These are phyloP conservation scores for Sciurus carolinensis DNA, from an alignment of 2,797 vertebrate genomes.

Conservation along the genomic window DNA sequence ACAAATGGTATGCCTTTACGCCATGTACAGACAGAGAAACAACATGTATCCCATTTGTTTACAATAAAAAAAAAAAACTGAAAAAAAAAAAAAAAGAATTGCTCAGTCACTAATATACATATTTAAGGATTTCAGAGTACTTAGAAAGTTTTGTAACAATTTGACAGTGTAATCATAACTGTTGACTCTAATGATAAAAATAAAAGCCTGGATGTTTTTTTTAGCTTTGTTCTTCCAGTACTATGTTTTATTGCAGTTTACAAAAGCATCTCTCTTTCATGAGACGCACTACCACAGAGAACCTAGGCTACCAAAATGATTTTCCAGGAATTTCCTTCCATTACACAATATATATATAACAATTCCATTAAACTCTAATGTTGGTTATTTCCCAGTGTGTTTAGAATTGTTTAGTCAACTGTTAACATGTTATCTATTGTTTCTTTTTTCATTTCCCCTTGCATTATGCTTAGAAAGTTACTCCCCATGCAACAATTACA, in stretches of 20 bases:
- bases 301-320: background rate
- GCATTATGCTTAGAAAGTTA: conserved; percentile 39
- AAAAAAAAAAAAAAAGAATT: too few species aligned
- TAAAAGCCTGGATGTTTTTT: background rate
- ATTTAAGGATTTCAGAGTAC: conserved; percentile 17
- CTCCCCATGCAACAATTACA: background rate
- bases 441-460: background rate
- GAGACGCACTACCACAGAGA: background rate
- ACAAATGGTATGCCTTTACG: too few species aligned
- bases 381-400: background rate
- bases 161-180: background rate
- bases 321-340: background rate
- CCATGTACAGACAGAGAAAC: too few species aligned
- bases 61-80: too few species aligned
- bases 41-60: too few species aligned
- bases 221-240: conserved; percentile 36
- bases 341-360: background rate
- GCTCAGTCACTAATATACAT: conserved; percentile 2
- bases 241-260: conserved; percentile 5
- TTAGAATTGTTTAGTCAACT: conserved; percentile 50
- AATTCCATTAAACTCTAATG: background rate
- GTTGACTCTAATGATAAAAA: conserved; percentile 43
- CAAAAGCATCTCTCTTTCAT: background rate
- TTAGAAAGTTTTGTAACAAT: conserved; percentile 1
- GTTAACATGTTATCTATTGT: background rate